Evolutionary conservation across 2,888 invertebrate species (phyloP), one percentile per base, ranked within the genome.

Genomic region (Aphidoletes aphidimyza): DNA sequence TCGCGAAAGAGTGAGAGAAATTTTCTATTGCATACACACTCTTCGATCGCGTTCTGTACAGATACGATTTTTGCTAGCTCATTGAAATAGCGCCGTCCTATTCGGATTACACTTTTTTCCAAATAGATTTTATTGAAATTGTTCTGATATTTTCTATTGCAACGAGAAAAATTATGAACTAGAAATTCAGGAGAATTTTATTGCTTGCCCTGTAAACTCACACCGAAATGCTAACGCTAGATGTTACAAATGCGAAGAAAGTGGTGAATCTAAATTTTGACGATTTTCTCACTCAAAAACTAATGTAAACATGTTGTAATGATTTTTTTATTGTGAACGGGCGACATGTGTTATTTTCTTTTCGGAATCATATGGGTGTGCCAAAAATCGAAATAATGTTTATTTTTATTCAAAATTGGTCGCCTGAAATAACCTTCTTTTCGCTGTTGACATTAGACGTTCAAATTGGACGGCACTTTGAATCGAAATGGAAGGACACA

Each of bases 301-400:
- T 26, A 34, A 17, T 30, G 30, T 69, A 69, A 69, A 69, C 69
- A 69, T 17, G 34, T 30, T 69, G n/a, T 22, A 54, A 54, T 22
- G 26, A 14, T 30, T n/a, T n/a, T n/a, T n/a, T n/a, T 69, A 69
- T 69, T 26, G 14, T 26, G 34, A 69, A 30, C n/a, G 69, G 69
- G 30, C 30, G 69, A 69, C 69, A 69, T 34, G 17, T 69, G 69
- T 69, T 69, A 14, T 30, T 69, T 69, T 69, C 30, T 69, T 30
- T 47, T 69, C 69, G 69, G 69, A 69, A 69, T 69, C 69, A 69
- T 69, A 69, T 69, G 69, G 69, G 34, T 69, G 69, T 69, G 69
- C 69, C 69, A 69, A 69, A n/a, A 69, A 69, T 69, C 30, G 11
- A 30, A 69, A 5, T 1, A 69, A 69, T 69, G 17, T 69, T 30